Percentiles rank a stretch among this genome's conserved stretches.
Evolutionary conservation across 2,113 vertebrate species (phyloP).

Genomic region (Chloroceryle aenea): DNA sequence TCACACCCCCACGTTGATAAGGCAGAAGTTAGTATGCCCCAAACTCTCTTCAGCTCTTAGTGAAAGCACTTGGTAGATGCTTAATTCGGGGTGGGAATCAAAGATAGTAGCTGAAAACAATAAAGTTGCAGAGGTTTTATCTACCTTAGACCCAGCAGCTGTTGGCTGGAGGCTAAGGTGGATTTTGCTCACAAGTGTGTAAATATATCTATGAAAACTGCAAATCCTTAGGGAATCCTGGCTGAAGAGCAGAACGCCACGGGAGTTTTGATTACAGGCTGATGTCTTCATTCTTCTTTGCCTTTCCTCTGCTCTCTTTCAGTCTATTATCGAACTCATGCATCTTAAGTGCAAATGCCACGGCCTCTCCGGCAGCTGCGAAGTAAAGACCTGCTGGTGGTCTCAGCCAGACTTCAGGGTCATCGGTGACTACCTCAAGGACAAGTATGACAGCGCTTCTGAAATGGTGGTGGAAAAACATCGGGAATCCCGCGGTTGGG

Average conservation of each 20-base stretch:
- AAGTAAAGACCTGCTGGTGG: conserved; percentile 88
- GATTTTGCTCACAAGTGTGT: neutral
- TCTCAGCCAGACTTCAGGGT: conserved; percentile 84
- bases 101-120: neutral
- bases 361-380: conserved; percentile 84
- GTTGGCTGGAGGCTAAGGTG: neutral
- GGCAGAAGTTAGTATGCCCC: neutral
- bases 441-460: conserved; percentile 85
- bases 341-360: conserved; percentile 87
- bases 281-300: neutral
- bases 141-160: neutral
- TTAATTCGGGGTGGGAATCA: neutral
- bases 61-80: neutral
- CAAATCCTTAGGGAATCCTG: neutral
- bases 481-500: conserved; percentile 84
- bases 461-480: conserved; percentile 88
- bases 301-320: neutral
- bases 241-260: fast-evolving
- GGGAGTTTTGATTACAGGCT: neutral
- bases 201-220: neutral
- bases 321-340: conserved; percentile 84
- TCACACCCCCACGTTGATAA: neutral
- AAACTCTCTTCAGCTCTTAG: neutral
- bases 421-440: conserved; percentile 85
- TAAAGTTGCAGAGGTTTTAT: neutral